Evolutionary conservation across 2,888 invertebrate genomes (phyloP), one percentile per base, ranked within the genome.

Genomic region (Platycnemis pennipes): DNA sequence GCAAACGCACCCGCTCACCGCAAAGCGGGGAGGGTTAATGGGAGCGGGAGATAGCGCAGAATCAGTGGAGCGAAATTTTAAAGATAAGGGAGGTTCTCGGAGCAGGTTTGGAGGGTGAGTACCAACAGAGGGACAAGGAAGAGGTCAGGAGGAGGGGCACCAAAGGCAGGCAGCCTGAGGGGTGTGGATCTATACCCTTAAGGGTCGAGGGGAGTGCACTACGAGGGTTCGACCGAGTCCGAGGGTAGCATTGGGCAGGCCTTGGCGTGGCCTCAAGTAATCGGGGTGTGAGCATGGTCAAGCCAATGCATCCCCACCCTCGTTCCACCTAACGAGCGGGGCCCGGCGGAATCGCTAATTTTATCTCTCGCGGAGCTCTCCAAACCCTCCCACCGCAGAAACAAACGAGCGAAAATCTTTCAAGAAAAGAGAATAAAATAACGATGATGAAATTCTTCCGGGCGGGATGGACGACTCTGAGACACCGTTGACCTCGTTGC

Each of bases 11-110:
- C 31, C 77, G 37, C 31, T 37, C 77, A 0, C 77, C 31, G 37
- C 37, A 77, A 13, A 37, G 77, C 5, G 63, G 63, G 63, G 63
- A 26, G 37, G 37, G 77, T 77, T 77, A 77, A 77, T 77, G 77
- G 77, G 37, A 77, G 69, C 7, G 69, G 69, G 77, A 77, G 77
- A 77, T 77, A 77, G 77, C 77, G 77, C 37, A 13, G 77, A 37
- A 37, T 77, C 77, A 77, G 77, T 77, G 77, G 77, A 77, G 77
- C 77, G 77, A 77, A 77, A 77, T 77, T 77, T 77, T 77, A 77
- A 77, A 77, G 77, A 77, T 77, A 77, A 77, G 77, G 77, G 37
- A 31, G 8, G 31, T 11, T 37, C 13, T 26, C 49, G 49, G 49
- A 19, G 11, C 49, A 19, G 49, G 49, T 49, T 11, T 19, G 49